Evolutionary conservation across 2,797 vertebrate species (phyloP), one percentile per base, ranked within the genome.

Genomic region (Rallus crepitans): DNA sequence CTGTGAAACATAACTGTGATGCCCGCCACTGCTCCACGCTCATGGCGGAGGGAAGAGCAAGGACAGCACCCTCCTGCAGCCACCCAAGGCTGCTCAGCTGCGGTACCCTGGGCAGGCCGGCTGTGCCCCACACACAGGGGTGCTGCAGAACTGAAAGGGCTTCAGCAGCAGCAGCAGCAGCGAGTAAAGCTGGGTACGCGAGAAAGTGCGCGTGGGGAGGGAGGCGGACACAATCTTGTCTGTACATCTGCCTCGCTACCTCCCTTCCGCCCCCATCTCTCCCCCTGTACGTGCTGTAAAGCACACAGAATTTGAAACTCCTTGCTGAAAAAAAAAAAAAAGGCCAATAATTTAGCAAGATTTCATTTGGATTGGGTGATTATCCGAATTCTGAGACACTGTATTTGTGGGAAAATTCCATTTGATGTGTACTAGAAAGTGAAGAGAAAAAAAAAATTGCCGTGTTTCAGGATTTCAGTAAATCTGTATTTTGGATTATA

Each of bases 121-220:
- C 50, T 35, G n/a, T 39, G 30, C 42, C 50, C 39, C 12, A 59
- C 69, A 7, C 1, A 0, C 2, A 0, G 42, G 21, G 50, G 3
- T 42, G 24, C 7, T 33, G 33, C 35, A 35, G 57, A 40, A 37
- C 16, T 1, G 1, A 47, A 82, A 55, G 16, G 42, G 52, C 42
- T 48, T 21, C 45, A 47, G 19, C 71, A 84, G 14, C 75, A 64
- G 48, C 72, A 82, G 60, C 71, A 63, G 30, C 40, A 15, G 33
- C 21, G 9, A 21, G 16, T 40, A 31, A 61, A 66, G 42, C 55
- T 72, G 59, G 4, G 28, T 24, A 7, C 13, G 1, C 1, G 2
- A 64, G 28, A 64, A 52, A 59, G n/a, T 1, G 3, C 1, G 0
- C 0, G 0, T 2, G 1, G n/a, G 11, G 17, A 63, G 15, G 30